Conservation (phyloP, 2,113 vertebrate genomes). For the Lanius collurio region DNA sequence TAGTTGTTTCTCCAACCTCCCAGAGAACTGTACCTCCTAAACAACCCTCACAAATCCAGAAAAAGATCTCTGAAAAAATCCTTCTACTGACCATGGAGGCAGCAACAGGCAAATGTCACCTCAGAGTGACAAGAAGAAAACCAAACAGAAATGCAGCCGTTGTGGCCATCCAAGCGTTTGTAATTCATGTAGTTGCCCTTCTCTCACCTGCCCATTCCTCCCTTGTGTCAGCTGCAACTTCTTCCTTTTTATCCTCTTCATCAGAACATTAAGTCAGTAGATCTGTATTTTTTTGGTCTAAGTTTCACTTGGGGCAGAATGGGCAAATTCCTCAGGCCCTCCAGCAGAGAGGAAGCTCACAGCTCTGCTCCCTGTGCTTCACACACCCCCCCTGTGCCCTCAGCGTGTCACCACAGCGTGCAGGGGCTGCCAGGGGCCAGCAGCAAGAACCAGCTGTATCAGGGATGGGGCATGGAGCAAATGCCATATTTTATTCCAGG, state of each 20-base stretch:
- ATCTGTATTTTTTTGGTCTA: background rate
- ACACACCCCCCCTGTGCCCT: background rate
- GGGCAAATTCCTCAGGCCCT: background rate
- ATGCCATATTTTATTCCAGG: background rate
- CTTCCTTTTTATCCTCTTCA: background rate
- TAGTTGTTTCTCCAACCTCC: background rate
- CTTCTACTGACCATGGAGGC: background rate
- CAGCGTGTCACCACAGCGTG: background rate
- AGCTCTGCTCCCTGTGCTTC: background rate
- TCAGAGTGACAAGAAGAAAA: background rate
- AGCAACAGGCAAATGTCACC: background rate
- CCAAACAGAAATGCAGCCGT: accelerated
- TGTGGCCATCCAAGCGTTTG: background rate
- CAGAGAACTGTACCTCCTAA: background rate
- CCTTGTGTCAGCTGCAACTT: background rate
- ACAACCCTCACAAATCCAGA: background rate
- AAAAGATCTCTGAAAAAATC: background rate
- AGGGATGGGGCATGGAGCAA: background rate
- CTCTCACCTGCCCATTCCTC: background rate
- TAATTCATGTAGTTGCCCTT: background rate
- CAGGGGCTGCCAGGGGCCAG: background rate
- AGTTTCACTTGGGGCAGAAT: background rate
- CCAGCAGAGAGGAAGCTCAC: background rate
- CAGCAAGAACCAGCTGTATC: background rate
- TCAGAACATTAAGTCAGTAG: background rate